These are phyloP conservation scores for Himalopsyche japonica DNA, from an alignment of 2,888 invertebrate genomes.

Conservation along the genomic window DNA sequence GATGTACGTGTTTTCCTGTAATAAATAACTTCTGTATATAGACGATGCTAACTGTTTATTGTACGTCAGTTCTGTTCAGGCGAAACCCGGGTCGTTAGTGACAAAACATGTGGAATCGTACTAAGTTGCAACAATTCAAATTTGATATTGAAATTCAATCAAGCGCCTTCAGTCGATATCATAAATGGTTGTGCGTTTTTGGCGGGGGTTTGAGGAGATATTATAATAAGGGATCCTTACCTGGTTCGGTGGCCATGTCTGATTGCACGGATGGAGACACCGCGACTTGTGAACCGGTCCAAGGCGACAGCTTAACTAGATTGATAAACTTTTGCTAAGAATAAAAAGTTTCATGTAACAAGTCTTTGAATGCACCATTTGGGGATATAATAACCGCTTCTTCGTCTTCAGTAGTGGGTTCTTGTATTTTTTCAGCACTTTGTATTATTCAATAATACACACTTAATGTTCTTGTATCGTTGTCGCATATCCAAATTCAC, in stretches of 20 bases:
- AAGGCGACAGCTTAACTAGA: slow-evolving; percentile 41
- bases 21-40: too few species aligned
- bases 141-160: too few species aligned
- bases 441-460: not conserved
- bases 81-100: too few species aligned
- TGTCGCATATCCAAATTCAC: not conserved
- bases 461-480: not conserved
- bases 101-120: too few species aligned
- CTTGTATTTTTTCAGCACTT: not conserved
- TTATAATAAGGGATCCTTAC: slow-evolving; percentile 46
- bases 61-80: too few species aligned
- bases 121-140: too few species aligned
- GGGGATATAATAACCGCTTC: not conserved
- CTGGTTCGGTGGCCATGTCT: slow-evolving; percentile 61
- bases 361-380: not conserved
- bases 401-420: not conserved
- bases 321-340: not conserved
- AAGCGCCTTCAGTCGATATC: too few species aligned
- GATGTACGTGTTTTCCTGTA: too few species aligned
- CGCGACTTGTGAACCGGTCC: slow-evolving; percentile 55
- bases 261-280: slow-evolving; percentile 60
- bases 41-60: too few species aligned
- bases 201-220: too few species aligned
- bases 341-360: not conserved
- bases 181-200: too few species aligned